Evolutionary conservation across 2,797 vertebrate genomes (phyloP).

Genomic region (Epinephelus malabaricus): DNA sequence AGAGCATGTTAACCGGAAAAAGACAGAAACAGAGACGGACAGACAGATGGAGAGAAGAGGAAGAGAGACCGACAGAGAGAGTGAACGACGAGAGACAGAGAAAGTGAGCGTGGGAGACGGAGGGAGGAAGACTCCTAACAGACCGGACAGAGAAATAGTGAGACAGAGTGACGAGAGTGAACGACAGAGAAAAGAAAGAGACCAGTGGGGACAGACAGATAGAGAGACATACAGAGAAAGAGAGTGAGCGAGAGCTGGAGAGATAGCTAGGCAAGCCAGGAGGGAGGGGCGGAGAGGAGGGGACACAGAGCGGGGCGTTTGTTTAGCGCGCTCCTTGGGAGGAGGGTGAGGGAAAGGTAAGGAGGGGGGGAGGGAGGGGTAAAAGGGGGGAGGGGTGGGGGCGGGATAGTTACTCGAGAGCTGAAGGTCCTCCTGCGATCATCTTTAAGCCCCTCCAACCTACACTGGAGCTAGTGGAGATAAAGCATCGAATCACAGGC

Average conservation of each 20-base stretch:
- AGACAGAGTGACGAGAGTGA: conserved; percentile 59
- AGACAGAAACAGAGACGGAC: conserved; percentile 67
- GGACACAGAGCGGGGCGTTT: conserved; percentile 71
- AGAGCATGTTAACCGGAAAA: conserved; percentile 77
- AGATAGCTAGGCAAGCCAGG: conserved; percentile 64
- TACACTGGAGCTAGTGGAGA: conserved; percentile 99
- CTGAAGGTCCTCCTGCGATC: conserved; percentile 99
- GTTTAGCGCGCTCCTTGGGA: conserved; percentile 75
- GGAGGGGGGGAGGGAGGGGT: conserved; percentile 70
- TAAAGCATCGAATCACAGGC: conserved; percentile 92
- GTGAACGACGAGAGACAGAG: conserved; percentile 39
- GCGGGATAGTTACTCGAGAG: conserved; percentile 99
- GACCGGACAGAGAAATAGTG: conserved; percentile 55
- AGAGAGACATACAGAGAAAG: conserved; percentile 36
- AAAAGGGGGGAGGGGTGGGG: conserved; percentile 81
- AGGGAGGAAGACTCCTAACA: conserved; percentile 51
- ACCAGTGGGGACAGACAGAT: conserved; percentile 39
- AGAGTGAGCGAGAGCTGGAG: conserved; percentile 43
- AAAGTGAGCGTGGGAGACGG: conserved; percentile 49
- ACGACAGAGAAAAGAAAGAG: conserved; percentile 57
- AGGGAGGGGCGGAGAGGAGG: conserved; percentile 13
- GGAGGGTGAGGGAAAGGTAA: conserved; percentile 88
- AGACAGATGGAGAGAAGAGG: conserved; percentile 57
- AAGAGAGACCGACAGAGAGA: conserved; percentile 39
- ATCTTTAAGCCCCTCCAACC: conserved; percentile 99